Evolutionary conservation across 2,888 invertebrate genomes (phyloP).

Genomic region (Coelinius sp.): DNA sequence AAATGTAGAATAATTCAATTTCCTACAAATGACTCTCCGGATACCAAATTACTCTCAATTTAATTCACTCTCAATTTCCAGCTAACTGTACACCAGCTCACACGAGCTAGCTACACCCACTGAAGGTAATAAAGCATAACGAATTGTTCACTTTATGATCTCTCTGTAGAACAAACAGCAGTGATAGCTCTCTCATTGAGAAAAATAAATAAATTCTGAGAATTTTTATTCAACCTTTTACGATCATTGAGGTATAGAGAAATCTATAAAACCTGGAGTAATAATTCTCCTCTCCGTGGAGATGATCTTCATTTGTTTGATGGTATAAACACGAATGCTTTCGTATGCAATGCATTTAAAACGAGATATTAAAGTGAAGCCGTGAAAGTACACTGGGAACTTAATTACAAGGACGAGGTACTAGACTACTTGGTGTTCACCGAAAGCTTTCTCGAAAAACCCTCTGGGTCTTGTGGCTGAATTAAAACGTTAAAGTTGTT

Average conservation of each 20-base stretch:
- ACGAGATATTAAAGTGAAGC: slow-evolving; percentile 2
- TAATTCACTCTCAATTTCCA: background rate
- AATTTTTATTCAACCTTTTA: background rate
- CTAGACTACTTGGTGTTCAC: background rate
- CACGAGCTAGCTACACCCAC: slow-evolving; percentile 1
- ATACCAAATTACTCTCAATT: slow-evolving; percentile 3
- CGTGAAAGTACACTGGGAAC: slow-evolving; percentile 2
- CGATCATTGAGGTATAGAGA: background rate
- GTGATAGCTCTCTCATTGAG: background rate
- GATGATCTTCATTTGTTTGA: slow-evolving; percentile 2
- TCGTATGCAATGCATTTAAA: slow-evolving; percentile 14
- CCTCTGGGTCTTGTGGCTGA: background rate
- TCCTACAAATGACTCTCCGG: background rate
- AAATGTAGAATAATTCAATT: background rate
- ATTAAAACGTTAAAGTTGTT: background rate
- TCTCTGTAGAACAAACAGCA: background rate
- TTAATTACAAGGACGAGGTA: slow-evolving; percentile 5
- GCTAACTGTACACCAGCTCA: background rate
- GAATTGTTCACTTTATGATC: slow-evolving; percentile 1
- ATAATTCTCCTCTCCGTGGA: background rate
- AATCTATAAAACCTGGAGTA: background rate
- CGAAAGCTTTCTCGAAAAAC: background rate
- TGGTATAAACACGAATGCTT: background rate
- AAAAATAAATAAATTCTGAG: background rate
- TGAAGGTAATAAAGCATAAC: slow-evolving; percentile 1